A percentile compares a stretch with the other conserved stretches of the same genome.
These are phyloP conservation scores for Petrocephalus schoutedeni DNA, from an alignment of 2,797 vertebrate genomes.

Conservation along the genomic window DNA sequence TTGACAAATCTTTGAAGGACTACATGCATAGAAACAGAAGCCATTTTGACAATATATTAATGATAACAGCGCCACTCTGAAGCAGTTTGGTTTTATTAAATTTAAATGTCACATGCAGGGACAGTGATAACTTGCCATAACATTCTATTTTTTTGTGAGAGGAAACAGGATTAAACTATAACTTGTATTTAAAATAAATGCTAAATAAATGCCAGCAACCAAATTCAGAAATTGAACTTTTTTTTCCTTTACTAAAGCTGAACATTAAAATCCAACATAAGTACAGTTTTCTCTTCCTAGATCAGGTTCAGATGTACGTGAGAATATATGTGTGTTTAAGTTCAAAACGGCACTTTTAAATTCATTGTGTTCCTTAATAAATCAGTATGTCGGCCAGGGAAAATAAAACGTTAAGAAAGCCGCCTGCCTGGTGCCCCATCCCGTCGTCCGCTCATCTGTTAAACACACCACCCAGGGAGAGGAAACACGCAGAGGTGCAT, in stretches of 20 bases:
- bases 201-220: background rate
- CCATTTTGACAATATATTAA: background rate
- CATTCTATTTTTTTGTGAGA: background rate
- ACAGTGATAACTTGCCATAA: background rate
- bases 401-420: background rate
- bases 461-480: slow-evolving; percentile 50
- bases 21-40: background rate
- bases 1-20: background rate
- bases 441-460: slow-evolving; percentile 63
- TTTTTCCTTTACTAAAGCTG: background rate
- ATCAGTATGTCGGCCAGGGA: slow-evolving; percentile 4
- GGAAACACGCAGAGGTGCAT: slow-evolving; percentile 41
- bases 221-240: background rate
- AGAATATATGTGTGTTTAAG: background rate
- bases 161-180: background rate
- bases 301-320: background rate
- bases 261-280: background rate
- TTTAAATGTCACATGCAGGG: background rate
- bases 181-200: background rate
- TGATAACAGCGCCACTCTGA: background rate
- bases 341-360: background rate
- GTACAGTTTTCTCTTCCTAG: background rate
- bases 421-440: background rate
- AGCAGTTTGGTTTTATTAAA: background rate
- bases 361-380: background rate